These are phyloP conservation scores for Melanerpes aurifrons DNA, from an alignment of 2,113 vertebrate species.

Conservation along the genomic window DNA sequence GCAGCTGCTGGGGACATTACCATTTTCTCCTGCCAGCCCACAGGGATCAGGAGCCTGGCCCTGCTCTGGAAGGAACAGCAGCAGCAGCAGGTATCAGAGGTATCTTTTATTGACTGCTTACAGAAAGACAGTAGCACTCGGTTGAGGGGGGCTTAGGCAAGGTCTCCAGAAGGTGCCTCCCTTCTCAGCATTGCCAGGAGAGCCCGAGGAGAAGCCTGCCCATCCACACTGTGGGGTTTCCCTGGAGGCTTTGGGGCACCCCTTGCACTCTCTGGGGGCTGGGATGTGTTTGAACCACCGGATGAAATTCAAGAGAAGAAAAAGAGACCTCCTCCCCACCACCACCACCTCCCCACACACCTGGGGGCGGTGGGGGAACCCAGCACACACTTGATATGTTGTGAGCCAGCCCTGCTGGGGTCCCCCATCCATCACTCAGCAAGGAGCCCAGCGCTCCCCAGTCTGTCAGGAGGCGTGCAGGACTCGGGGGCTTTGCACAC, in stretches of 20 bases:
- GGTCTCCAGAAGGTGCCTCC: constrained; percentile 38
- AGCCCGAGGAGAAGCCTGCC: constrained; percentile 1
- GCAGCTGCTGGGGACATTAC: background rate
- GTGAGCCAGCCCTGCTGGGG: background rate
- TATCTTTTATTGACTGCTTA: constrained; percentile 69
- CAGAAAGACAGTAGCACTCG: constrained; percentile 63
- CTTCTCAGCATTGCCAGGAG: constrained; percentile 1
- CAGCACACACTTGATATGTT: constrained; percentile 57
- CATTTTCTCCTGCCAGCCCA: background rate
- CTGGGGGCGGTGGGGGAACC: background rate
- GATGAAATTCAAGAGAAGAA: constrained; percentile 3
- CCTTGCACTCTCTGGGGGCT: background rate
- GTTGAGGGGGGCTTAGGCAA: background rate
- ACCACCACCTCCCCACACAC: too few species aligned
- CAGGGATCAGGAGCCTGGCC: background rate
- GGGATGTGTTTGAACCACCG: background rate
- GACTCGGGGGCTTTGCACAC: background rate
- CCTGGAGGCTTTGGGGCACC: constrained; percentile 6
- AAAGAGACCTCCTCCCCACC: background rate
- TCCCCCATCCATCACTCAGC: background rate
- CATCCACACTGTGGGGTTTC: background rate
- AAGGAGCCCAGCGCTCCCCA: background rate
- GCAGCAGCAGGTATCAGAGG: constrained; percentile 49
- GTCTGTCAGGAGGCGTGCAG: rapidly evolving
- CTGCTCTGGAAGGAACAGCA: background rate